Evolutionary conservation across 2,888 invertebrate genomes (phyloP).

Genomic region (Platycheirus albimanus): DNA sequence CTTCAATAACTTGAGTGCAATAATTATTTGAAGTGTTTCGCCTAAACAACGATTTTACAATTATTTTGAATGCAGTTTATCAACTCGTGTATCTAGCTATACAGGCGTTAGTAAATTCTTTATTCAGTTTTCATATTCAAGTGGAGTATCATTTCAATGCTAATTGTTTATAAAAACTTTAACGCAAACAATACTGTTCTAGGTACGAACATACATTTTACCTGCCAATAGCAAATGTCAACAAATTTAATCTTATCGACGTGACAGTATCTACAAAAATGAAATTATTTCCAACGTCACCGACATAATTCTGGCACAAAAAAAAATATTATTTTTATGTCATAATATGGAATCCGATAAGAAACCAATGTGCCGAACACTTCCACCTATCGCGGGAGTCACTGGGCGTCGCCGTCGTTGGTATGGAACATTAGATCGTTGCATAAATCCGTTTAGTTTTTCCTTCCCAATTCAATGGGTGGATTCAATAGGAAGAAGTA

Average conservation of each 20-base stretch:
- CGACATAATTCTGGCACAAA: slow-evolving; percentile 1
- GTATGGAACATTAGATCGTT: slow-evolving; percentile 45
- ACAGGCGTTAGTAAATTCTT: too few species aligned
- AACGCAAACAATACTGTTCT: too few species aligned
- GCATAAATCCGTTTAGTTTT: slow-evolving; percentile 1
- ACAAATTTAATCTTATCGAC: neutral
- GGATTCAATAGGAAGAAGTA: slow-evolving; percentile 44
- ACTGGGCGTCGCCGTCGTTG: neutral
- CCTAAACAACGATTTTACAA: too few species aligned
- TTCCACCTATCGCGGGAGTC: neutral
- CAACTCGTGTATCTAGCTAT: too few species aligned
- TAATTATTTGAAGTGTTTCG: too few species aligned
- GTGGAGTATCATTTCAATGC: too few species aligned
- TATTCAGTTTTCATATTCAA: too few species aligned
- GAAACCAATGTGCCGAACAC: neutral
- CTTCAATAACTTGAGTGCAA: too few species aligned
- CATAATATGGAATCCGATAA: slow-evolving; percentile 39
- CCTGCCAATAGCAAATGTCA: neutral
- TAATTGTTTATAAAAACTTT: too few species aligned
- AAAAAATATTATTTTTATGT: too few species aligned
- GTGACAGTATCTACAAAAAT: neutral
- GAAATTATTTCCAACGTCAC: neutral
- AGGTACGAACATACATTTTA: too few species aligned
- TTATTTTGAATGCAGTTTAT: too few species aligned
- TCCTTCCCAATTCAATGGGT: slow-evolving; percentile 28